Evolutionary conservation across 2,797 vertebrate genomes (phyloP), one percentile per base, ranked within the genome.

Genomic region (Hydrophis major): DNA sequence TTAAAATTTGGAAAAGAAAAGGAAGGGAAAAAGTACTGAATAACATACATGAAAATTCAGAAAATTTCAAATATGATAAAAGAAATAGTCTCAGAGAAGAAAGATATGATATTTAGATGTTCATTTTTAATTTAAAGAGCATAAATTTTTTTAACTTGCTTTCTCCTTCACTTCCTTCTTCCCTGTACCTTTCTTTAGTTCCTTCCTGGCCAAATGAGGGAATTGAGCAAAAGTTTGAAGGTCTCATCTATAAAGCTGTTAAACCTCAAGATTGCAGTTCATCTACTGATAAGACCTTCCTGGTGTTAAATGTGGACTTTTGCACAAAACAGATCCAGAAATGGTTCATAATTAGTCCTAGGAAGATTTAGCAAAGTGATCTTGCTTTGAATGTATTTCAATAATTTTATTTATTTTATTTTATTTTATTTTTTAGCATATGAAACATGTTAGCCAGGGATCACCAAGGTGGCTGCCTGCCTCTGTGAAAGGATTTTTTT

Each of bases 311-410:
- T 89, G 90, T 89, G 89, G 50, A 95, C 42, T 14, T 90, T 61
- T 86, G 57, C 89, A 94, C 89, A 94, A 94, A 97, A 95, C 11
- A 91, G 90, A 63, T 61, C 90, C 93, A 60, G 61, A 93, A 94
- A 94, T 88, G 50, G 83, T 94, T 90, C 91, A 69, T 95, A 95
- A 93, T 87, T 89, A 92, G 88, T 56, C 74, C 89, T 89, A 88
- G 50, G 90, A 87, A 89, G 78, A 59, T 32, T 94, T 94, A 42
- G 63, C 92, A 66, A 74, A 91, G 93, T 86, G 59, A 42, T 57
- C 94, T 92, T 83, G 89, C 69, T 86, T 28, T 60, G 92, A 57
- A 74, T 91, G 94, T 89, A 56, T 90, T 93, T 94, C 87, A 53
- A 53, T 53, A 8, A 53, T 53, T 53, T 53, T 53, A 53, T 53